Conservation (phyloP, 30 jellyfish, hydroid and myxozoan genomes). For the Turritopsis dohrnii region DNA sequence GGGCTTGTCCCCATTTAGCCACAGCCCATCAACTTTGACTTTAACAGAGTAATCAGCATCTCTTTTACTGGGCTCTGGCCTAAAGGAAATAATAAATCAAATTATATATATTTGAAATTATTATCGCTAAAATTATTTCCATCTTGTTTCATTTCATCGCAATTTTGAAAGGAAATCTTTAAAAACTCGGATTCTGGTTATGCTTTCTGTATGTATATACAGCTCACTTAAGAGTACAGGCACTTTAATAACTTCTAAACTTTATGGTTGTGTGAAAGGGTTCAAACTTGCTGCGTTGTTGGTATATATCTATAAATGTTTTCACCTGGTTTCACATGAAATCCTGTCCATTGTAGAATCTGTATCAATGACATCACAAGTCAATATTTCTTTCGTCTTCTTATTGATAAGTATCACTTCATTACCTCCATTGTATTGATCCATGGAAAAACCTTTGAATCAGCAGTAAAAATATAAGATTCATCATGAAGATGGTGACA, state of each 20-base stretch:
- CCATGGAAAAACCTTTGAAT: neutral
- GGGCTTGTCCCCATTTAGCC: slow-evolving; percentile 3
- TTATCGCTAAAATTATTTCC: too few relatives aligned
- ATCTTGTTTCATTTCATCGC: too few relatives aligned
- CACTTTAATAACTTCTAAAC: too few relatives aligned
- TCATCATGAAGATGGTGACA: neutral
- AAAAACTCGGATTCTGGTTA: neutral
- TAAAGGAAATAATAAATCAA: neutral
- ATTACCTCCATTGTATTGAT: neutral
- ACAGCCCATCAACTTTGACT: neutral
- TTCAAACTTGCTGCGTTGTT: too few relatives aligned
- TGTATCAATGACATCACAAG: slow-evolving; percentile 5
- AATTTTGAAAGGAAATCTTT: neutral
- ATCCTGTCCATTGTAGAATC: neutral
- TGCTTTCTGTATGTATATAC: too few relatives aligned
- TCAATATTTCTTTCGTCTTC: neutral
- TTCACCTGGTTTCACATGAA: slow-evolving; percentile 1
- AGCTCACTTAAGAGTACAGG: too few relatives aligned
- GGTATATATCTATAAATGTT: too few relatives aligned
- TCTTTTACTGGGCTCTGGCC: neutral
- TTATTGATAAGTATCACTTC: neutral
- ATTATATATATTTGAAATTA: too few relatives aligned
- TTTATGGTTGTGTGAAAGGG: too few relatives aligned
- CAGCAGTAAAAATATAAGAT: neutral
- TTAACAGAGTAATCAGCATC: slow-evolving; percentile 13